These are phyloP conservation scores for Drosophila grimshawi DNA, from an alignment of 1,140 invertebrate genomes.

Conservation along the genomic window DNA sequence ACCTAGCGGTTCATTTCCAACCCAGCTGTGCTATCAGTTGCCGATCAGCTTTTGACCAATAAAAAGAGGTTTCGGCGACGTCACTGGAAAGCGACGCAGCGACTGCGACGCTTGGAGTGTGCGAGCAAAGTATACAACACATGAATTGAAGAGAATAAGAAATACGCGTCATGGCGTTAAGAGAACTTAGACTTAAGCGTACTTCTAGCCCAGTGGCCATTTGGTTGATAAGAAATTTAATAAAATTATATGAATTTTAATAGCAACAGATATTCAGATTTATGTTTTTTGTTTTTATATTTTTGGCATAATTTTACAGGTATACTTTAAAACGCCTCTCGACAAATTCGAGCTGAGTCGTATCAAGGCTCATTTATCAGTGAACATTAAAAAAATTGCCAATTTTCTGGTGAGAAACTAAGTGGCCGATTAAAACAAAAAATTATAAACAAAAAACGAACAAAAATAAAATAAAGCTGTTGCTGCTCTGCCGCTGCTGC, in stretches of 20 bases:
- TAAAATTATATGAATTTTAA: constrained; percentile 80
- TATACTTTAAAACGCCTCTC: constrained; percentile 36
- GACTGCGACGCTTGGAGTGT: constrained; percentile 6
- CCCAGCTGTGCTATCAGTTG: constrained; percentile 77
- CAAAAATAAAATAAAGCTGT: constrained; percentile 37
- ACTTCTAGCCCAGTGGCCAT: constrained; percentile 58
- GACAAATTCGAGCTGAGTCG: constrained; percentile 27
- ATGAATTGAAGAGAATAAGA: constrained; percentile 39
- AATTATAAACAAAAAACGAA: constrained; percentile 10
- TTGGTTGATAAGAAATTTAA: constrained; percentile 77
- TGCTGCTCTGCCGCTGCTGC: constrained; percentile 17
- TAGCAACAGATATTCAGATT: constrained; percentile 46
- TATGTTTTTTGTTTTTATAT: not conserved
- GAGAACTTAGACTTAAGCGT: constrained; percentile 44
- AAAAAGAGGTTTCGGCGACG: constrained; percentile 68
- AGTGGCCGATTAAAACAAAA: constrained; percentile 4
- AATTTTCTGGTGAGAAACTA: constrained; percentile 62
- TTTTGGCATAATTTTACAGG: constrained; percentile 65
- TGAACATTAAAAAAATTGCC: constrained; percentile 36
- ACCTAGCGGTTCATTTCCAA: constrained; percentile 79
- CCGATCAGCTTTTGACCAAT: constrained; percentile 82
- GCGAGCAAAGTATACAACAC: not conserved
- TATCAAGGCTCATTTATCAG: constrained; percentile 78
- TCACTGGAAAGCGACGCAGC: constrained; percentile 60
- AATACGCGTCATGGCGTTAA: constrained; percentile 40